phyloP scores from a whole-genome alignment of 2,797 vertebrate genomes.

The Macrochelys suwanniensis region DNA sequence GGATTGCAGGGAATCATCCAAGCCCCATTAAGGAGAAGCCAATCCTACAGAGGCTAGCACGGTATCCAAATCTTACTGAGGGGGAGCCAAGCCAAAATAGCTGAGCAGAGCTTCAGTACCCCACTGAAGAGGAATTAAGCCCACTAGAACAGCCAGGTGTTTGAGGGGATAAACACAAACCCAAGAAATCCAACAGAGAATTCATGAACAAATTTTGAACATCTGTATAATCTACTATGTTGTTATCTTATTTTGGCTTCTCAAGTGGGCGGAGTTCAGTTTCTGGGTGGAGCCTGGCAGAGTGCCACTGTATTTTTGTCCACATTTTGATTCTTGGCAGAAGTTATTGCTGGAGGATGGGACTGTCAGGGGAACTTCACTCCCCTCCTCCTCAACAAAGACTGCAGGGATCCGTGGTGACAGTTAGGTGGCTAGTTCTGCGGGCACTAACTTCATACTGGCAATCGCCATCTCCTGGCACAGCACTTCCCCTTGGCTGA shows the following conservation, averaged over 20 bases:
- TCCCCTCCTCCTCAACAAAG: background rate
- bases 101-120: background rate
- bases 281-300: background rate
- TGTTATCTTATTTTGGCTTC: background rate
- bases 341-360: background rate
- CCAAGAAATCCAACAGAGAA: background rate
- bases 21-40: background rate
- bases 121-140: background rate
- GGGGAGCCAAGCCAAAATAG: background rate
- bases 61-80: background rate
- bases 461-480: background rate
- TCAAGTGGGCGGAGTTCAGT: background rate
- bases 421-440: background rate
- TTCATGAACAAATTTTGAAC: background rate
- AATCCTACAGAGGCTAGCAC: background rate
- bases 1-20: background rate
- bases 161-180: background rate
- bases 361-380: background rate
- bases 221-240: background rate
- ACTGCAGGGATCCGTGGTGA: background rate
- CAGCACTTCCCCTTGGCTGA: background rate
- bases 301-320: background rate
- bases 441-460: background rate
- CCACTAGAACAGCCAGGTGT: background rate
- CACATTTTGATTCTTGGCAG: background rate